Evolutionary conservation across 1,140 invertebrate species (phyloP).

Genomic region (Lanistes nyassanus): DNA sequence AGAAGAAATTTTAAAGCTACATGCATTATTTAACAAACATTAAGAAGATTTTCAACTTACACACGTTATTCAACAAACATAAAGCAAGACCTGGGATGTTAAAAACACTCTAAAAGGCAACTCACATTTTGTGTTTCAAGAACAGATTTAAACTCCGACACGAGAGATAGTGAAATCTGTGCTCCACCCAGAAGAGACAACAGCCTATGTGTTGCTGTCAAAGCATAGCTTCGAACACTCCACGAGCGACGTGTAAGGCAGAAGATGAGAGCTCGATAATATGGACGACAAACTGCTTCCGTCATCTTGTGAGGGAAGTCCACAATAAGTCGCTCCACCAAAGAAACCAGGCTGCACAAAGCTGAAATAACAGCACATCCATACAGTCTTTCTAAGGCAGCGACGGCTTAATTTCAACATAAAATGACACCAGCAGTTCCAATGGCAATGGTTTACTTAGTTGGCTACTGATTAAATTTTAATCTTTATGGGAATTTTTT

Average conservation of each 20-base stretch:
- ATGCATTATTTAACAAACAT: too few relatives aligned
- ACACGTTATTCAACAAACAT: too few relatives aligned
- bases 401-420: too few relatives aligned
- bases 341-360: constrained; percentile 66
- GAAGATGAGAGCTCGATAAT: constrained; percentile 75
- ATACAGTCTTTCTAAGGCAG: too few relatives aligned
- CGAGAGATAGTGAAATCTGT: constrained; percentile 69
- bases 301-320: constrained; percentile 70
- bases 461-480: too few relatives aligned
- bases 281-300: constrained; percentile 62
- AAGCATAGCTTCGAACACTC: constrained; percentile 53
- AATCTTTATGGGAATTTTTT: too few relatives aligned
- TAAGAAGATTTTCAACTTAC: too few relatives aligned
- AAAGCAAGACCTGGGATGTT: too few relatives aligned
- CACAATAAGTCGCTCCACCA: constrained; percentile 75
- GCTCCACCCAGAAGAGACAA: constrained; percentile 66
- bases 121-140: constrained; percentile 72
- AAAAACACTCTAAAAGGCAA: neutral
- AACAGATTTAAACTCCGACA: constrained; percentile 73
- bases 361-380: constrained; percentile 57
- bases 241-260: constrained; percentile 70
- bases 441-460: too few relatives aligned
- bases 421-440: too few relatives aligned
- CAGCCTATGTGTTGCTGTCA: constrained; percentile 62
- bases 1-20: neutral